These are phyloP conservation scores for Vombatus ursinus DNA, from an alignment of 2,113 vertebrate genomes.

Conservation along the genomic window DNA sequence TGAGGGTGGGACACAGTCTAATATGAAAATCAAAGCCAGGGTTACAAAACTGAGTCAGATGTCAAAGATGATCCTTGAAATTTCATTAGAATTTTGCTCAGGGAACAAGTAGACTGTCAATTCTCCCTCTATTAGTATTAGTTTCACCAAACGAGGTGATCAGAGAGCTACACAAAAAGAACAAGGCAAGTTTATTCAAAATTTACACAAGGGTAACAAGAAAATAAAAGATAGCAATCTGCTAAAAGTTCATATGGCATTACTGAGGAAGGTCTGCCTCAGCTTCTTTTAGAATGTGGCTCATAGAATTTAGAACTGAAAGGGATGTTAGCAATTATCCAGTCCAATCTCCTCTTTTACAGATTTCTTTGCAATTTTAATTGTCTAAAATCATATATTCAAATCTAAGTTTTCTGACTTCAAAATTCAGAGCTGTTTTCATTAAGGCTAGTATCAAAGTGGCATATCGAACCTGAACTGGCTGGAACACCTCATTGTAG, in stretches of 20 bases:
- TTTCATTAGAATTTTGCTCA: neutral
- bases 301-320: neutral
- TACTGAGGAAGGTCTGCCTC: neutral
- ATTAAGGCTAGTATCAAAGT: neutral
- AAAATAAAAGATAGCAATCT: neutral
- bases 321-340: neutral
- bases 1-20: neutral
- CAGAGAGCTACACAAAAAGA: neutral
- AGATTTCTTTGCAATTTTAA: neutral
- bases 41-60: slow-evolving; percentile 1
- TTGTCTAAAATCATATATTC: neutral
- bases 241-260: neutral
- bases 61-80: neutral
- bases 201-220: neutral
- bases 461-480: neutral
- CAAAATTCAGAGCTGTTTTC: neutral
- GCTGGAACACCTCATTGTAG: neutral
- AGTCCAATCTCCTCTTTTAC: neutral
- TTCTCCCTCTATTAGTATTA: neutral
- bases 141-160: slow-evolving; percentile 10
- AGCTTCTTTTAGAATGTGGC: neutral
- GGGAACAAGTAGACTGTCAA: neutral
- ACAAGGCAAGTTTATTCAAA: neutral
- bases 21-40: neutral
- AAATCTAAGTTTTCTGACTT: neutral